Conservation (phyloP, 1,140 invertebrate species). For the Trichoplusia ni region DNA sequence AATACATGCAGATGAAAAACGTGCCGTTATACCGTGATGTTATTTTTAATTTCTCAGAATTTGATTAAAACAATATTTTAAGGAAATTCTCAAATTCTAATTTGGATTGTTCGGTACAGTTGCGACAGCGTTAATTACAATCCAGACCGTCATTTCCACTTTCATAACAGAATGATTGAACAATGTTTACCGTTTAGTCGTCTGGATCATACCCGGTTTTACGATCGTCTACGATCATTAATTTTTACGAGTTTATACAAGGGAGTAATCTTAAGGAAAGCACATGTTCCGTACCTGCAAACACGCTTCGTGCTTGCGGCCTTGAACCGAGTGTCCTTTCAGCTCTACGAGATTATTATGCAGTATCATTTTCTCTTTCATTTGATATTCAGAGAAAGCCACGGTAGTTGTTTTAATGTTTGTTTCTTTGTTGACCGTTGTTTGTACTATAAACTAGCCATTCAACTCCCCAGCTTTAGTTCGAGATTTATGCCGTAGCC, state of each 20-base stretch:
- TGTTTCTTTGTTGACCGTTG: slow-evolving; percentile 5
- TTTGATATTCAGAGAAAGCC: slow-evolving; percentile 10
- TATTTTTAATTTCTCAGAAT: no score
- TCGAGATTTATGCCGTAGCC: slow-evolving; percentile 44
- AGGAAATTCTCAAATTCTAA: background rate
- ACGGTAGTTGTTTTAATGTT: slow-evolving; percentile 16
- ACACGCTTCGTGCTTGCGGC: background rate
- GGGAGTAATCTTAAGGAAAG: background rate
- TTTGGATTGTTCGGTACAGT: background rate
- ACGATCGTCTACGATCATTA: background rate
- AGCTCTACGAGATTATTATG: background rate
- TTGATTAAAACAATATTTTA: no score
- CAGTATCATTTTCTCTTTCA: slow-evolving; percentile 23
- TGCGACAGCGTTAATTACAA: background rate
- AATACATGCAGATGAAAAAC: no score
- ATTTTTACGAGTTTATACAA: background rate
- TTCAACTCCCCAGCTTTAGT: slow-evolving; percentile 31
- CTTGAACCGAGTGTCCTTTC: slow-evolving; percentile 21
- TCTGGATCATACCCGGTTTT: background rate
- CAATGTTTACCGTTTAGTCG: background rate
- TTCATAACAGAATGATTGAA: background rate
- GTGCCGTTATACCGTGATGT: no score
- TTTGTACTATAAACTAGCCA: slow-evolving; percentile 29
- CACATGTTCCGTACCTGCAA: slow-evolving; percentile 2
- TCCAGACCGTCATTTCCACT: no score